Evolutionary conservation across 1,140 invertebrate genomes (phyloP).

Genomic region (Drosophila rhopaloa): DNA sequence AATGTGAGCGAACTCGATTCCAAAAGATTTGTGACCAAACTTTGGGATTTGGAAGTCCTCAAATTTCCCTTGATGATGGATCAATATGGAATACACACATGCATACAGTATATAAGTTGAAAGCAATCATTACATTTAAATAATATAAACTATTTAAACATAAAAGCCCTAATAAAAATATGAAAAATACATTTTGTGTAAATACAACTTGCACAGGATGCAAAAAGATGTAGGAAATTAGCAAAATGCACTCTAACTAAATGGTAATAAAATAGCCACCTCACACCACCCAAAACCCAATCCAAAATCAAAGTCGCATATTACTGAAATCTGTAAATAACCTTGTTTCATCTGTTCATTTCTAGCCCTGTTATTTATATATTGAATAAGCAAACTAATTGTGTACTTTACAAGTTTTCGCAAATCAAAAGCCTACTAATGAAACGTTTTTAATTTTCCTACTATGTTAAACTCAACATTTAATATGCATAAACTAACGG

Average conservation of each 20-base stretch:
- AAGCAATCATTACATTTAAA: constrained; percentile 81
- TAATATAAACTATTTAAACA: constrained; percentile 49
- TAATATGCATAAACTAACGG: constrained; percentile 46
- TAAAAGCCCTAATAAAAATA: constrained; percentile 14
- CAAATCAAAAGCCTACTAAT: constrained; percentile 39
- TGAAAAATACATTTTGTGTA: constrained; percentile 41
- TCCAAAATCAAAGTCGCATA: constrained; percentile 38
- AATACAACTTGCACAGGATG: constrained; percentile 42
- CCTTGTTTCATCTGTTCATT: constrained; percentile 60
- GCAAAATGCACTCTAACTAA: constrained; percentile 36
- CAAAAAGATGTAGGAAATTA: constrained; percentile 36
- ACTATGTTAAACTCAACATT: constrained; percentile 61
- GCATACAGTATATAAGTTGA: constrained; percentile 68
- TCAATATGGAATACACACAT: constrained; percentile 19
- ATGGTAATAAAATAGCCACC: constrained; percentile 19
- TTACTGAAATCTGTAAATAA: constrained; percentile 68
- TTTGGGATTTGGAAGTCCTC: neutral
- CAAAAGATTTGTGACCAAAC: constrained; percentile 1
- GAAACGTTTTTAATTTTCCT: constrained; percentile 59
- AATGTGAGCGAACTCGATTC: constrained; percentile 4
- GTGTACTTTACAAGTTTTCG: constrained; percentile 48
- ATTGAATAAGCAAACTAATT: constrained; percentile 54
- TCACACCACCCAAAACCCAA: constrained; percentile 16
- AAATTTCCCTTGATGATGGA: constrained; percentile 10
- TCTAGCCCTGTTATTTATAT: constrained; percentile 36